These are phyloP conservation scores for Drymodes brunneopygia DNA, from an alignment of 2,113 vertebrate genomes.

Conservation along the genomic window DNA sequence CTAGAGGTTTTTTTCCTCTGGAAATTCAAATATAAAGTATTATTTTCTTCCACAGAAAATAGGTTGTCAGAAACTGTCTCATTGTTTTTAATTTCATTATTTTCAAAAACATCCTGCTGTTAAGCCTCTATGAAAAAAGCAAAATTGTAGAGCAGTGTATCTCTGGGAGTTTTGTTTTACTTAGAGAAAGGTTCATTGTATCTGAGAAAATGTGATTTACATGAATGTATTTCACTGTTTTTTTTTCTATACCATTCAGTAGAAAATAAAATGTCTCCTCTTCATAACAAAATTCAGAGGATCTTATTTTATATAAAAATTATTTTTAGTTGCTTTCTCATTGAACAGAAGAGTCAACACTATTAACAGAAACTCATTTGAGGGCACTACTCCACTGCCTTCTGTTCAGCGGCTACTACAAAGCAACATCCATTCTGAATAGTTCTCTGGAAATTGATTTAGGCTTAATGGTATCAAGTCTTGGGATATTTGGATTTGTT, in stretches of 20 bases:
- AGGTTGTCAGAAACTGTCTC: not conserved
- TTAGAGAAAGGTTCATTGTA: not conserved
- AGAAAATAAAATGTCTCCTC: not conserved
- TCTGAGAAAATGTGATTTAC: not conserved
- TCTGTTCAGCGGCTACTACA: not conserved
- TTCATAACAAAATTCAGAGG: not conserved
- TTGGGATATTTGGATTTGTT: accelerated
- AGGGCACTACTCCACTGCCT: not conserved
- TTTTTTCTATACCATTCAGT: not conserved
- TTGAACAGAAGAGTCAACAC: not conserved
- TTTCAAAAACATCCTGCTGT: not conserved
- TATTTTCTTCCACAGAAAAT: not conserved
- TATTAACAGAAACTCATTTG: not conserved
- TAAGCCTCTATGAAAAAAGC: not conserved
- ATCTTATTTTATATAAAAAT: not conserved
- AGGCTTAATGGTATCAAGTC: not conserved
- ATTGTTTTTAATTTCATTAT: not conserved
- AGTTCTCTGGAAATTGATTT: not conserved
- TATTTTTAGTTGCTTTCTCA: not conserved
- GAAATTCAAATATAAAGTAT: not conserved
- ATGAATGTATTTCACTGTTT: not conserved
- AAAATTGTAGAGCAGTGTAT: not conserved
- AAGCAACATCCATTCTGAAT: not conserved
- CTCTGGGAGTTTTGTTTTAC: not conserved
- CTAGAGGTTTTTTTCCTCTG: not conserved